Evolutionary conservation across 1,140 invertebrate species (phyloP).

Genomic region (Tetraneura akinire): DNA sequence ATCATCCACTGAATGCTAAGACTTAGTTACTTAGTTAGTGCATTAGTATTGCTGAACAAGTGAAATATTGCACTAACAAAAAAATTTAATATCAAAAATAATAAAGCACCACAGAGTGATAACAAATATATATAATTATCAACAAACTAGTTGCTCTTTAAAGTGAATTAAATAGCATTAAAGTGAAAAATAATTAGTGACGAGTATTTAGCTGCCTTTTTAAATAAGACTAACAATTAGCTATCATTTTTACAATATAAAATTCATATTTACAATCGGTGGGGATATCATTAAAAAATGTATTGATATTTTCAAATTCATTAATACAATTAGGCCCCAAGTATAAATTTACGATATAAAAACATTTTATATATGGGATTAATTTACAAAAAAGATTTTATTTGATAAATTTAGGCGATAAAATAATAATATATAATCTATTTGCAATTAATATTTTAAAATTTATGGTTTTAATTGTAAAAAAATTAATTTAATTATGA

Average conservation of each 20-base stretch:
- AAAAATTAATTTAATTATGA: too few species aligned
- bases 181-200: not conserved
- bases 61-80: slow-evolving; percentile 48
- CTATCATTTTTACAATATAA: slow-evolving; percentile 3
- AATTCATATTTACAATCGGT: slow-evolving; percentile 45
- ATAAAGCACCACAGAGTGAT: slow-evolving; percentile 28
- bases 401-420: too few species aligned
- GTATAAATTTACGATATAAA: not conserved
- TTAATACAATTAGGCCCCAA: not conserved
- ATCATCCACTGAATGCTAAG: slow-evolving; percentile 11
- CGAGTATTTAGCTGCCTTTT: not conserved
- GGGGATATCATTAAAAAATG: slow-evolving; percentile 16
- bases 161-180: slow-evolving; percentile 9
- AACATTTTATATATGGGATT: not conserved
- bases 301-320: not conserved
- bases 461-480: too few species aligned
- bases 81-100: slow-evolving; percentile 6
- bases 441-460: too few species aligned
- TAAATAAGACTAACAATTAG: not conserved
- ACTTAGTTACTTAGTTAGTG: slow-evolving; percentile 34
- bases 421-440: too few species aligned
- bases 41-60: slow-evolving; percentile 22
- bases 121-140: slow-evolving; percentile 21
- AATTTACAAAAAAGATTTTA: not conserved
- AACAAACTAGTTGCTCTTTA: slow-evolving; percentile 21